Evolutionary conservation across 1,140 invertebrate genomes (phyloP).

Genomic region (Carcinoscorpius rotundicauda): DNA sequence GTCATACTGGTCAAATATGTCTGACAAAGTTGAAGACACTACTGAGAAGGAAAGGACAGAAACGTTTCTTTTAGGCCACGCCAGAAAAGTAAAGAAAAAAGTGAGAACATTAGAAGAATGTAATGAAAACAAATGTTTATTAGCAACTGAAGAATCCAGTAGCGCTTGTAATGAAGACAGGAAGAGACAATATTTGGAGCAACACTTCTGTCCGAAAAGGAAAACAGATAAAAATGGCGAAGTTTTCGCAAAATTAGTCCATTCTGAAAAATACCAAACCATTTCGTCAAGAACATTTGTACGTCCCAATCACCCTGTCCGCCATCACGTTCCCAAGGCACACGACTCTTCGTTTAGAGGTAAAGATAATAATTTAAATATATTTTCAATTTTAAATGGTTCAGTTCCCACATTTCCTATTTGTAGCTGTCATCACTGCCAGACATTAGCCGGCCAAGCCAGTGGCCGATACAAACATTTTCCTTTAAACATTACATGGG

Average conservation of each 20-base stretch:
- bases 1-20: neutral
- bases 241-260: neutral
- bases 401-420: constrained; percentile 11
- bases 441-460: constrained; percentile 23
- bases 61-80: too few relatives aligned
- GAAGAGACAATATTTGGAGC: too few relatives aligned
- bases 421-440: constrained; percentile 17
- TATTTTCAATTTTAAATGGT: constrained; percentile 5
- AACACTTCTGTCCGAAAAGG: neutral
- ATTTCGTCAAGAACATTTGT: neutral
- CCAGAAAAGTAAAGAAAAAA: neutral
- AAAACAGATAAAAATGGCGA: constrained; percentile 2
- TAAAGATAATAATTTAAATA: constrained; percentile 13
- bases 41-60: too few relatives aligned
- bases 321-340: too few relatives aligned
- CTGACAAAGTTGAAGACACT: constrained; percentile 25
- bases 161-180: neutral
- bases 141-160: constrained; percentile 5
- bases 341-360: constrained; percentile 14
- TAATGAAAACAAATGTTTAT: constrained; percentile 4
- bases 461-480: constrained; percentile 24
- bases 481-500: constrained; percentile 4
- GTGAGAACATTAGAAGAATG: constrained; percentile 4
- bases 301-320: neutral
- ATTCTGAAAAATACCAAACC: neutral